Evolutionary conservation across 1,140 invertebrate species (phyloP).

Genomic region (Drosophila parabipectinata): DNA sequence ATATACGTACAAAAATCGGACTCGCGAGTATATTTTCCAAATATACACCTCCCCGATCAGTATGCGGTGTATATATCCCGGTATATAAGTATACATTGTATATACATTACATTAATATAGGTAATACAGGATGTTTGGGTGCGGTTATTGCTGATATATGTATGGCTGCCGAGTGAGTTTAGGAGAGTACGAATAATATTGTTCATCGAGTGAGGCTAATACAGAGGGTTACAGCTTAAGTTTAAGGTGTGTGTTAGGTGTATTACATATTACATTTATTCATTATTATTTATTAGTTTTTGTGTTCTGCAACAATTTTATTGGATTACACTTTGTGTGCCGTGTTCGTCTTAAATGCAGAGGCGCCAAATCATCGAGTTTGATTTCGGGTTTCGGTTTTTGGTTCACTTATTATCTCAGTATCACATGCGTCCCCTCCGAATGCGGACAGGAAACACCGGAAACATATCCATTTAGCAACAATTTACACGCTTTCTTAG

Average conservation of each 20-base stretch:
- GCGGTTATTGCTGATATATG: background rate
- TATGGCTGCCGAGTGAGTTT: background rate
- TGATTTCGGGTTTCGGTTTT: constrained; percentile 38
- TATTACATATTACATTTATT: background rate
- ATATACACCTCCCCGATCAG: constrained; percentile 45
- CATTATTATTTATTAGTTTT: background rate
- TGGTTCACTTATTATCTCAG: constrained; percentile 82
- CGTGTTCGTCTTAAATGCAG: constrained; percentile 46
- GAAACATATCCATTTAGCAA: constrained; percentile 78
- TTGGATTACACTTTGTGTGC: constrained; percentile 24
- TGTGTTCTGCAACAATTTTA: constrained; percentile 27
- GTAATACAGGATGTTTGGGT: constrained; percentile 26
- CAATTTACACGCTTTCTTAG: constrained; percentile 53
- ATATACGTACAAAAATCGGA: constrained; percentile 60
- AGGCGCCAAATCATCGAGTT: constrained; percentile 53
- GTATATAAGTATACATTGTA: constrained; percentile 36
- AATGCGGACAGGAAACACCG: constrained; percentile 43
- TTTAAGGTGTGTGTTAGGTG: constrained; percentile 2
- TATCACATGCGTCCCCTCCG: constrained; percentile 79
- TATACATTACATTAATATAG: constrained; percentile 41
- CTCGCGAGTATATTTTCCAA: constrained; percentile 57
- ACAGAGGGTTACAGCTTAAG: constrained; percentile 25
- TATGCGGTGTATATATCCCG: constrained; percentile 45
- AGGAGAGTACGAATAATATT: constrained; percentile 11
- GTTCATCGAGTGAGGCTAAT: constrained; percentile 15